Conservation (phyloP, 2,888 invertebrate genomes). For the Nematopogon swammerdamellus region DNA sequence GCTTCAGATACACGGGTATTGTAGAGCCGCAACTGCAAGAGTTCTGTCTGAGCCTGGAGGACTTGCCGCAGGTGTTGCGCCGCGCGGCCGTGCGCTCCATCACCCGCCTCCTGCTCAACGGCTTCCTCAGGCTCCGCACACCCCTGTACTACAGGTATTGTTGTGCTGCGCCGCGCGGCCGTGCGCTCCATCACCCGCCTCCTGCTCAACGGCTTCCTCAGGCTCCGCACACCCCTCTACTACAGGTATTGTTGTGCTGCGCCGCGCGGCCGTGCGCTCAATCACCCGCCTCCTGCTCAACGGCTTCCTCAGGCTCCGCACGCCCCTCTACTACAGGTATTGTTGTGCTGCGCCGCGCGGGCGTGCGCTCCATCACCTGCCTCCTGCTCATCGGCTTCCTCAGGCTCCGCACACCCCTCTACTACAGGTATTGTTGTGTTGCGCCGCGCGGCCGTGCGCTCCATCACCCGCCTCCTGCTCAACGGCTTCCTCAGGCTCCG, state of each 20-base stretch:
- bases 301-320: constrained; percentile 68
- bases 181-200: too few species aligned
- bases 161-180: too few species aligned
- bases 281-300: constrained; percentile 68
- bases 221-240: too few species aligned
- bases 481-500: too few species aligned
- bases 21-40: constrained; percentile 64
- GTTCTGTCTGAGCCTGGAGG: constrained; percentile 63
- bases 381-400: constrained; percentile 70
- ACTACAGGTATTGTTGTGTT: constrained; percentile 59
- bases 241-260: too few species aligned
- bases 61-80: constrained; percentile 54
- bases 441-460: too few species aligned
- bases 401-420: constrained; percentile 65
- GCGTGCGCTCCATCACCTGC: constrained; percentile 63
- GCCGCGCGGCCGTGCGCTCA: constrained; percentile 63
- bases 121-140: constrained; percentile 66
- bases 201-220: too few species aligned
- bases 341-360: constrained; percentile 65
- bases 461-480: too few species aligned
- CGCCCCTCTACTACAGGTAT: constrained; percentile 61
- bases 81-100: constrained; percentile 63
- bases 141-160: constrained; percentile 62
- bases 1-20: constrained; percentile 62
- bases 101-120: constrained; percentile 67